Conservation (phyloP, 64 coral and sea anemone species). For the Montipora cactus region DNA sequence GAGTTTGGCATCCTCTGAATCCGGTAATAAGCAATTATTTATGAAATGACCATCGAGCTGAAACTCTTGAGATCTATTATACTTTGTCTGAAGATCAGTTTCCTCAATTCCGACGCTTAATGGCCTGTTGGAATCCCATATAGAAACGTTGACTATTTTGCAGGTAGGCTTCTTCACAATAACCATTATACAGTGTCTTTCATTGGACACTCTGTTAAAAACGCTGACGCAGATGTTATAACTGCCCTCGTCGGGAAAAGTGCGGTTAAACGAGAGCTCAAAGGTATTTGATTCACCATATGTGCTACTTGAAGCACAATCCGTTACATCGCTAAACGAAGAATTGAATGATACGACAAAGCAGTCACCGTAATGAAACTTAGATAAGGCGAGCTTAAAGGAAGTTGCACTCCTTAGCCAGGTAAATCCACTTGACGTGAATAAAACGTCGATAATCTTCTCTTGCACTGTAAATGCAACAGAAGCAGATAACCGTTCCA, state of each 20-base stretch:
- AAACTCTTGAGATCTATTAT: slow-evolving; percentile 25
- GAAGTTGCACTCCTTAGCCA: slow-evolving; percentile 16
- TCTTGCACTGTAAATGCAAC: slow-evolving; percentile 50
- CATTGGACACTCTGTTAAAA: slow-evolving; percentile 31
- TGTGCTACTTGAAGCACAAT: background rate
- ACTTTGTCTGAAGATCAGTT: background rate
- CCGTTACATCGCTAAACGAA: background rate
- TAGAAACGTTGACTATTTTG: slow-evolving; percentile 18
- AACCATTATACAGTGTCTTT: background rate
- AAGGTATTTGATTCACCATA: background rate
- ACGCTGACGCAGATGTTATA: slow-evolving; percentile 12
- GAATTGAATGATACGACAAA: slow-evolving; percentile 15
- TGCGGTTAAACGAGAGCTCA: background rate
- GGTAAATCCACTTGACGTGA: slow-evolving; percentile 37
- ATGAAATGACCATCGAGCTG: background rate
- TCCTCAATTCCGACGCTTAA: background rate
- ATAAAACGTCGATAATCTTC: slow-evolving; percentile 11
- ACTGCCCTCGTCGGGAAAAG: slow-evolving; percentile 3
- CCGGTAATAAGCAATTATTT: background rate
- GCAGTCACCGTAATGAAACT: slow-evolving; percentile 24
- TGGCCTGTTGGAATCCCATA: background rate
- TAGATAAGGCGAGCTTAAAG: slow-evolving; percentile 11
- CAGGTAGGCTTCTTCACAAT: slow-evolving; percentile 16
- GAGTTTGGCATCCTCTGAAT: background rate
- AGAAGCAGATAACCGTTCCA: slow-evolving; percentile 6